Evolutionary conservation across 2,888 invertebrate species (phyloP).

Genomic region (Drosophila multiciliata): DNA sequence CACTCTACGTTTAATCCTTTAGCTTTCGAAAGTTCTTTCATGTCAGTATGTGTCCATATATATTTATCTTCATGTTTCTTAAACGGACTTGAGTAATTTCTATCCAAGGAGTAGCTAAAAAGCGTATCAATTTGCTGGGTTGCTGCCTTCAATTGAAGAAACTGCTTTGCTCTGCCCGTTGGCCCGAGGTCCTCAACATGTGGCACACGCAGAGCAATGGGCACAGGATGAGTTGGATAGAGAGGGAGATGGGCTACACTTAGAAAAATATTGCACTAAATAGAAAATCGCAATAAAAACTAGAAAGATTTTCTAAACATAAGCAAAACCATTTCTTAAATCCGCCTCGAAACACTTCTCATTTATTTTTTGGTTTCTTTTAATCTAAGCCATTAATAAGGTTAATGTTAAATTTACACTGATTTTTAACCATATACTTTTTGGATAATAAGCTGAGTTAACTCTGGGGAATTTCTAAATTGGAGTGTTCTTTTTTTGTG

Average conservation of each 20-base stretch:
- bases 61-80: not conserved
- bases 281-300: not conserved
- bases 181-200: slow-evolving; percentile 27
- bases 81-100: slow-evolving; percentile 3
- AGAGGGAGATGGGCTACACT: not conserved
- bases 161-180: slow-evolving; percentile 8
- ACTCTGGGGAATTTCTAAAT: not conserved
- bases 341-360: no score
- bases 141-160: slow-evolving; percentile 66
- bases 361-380: no score
- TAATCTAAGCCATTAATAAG: no score
- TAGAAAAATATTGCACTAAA: not conserved
- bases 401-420: no score
- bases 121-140: slow-evolving; percentile 73
- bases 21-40: not conserved
- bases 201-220: slow-evolving; percentile 7
- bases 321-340: no score
- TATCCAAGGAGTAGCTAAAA: slow-evolving; percentile 45
- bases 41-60: not conserved
- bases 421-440: not conserved
- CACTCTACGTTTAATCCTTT: not conserved
- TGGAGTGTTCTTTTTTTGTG: not conserved
- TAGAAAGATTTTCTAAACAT: not conserved
- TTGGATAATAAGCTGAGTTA: not conserved
- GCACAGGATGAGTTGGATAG: not conserved